A percentile compares a stretch with the other conserved stretches of the same genome.
phyloP scores from a whole-genome alignment of 2,888 invertebrate species.

The Caenorhabditis angaria region DNA sequence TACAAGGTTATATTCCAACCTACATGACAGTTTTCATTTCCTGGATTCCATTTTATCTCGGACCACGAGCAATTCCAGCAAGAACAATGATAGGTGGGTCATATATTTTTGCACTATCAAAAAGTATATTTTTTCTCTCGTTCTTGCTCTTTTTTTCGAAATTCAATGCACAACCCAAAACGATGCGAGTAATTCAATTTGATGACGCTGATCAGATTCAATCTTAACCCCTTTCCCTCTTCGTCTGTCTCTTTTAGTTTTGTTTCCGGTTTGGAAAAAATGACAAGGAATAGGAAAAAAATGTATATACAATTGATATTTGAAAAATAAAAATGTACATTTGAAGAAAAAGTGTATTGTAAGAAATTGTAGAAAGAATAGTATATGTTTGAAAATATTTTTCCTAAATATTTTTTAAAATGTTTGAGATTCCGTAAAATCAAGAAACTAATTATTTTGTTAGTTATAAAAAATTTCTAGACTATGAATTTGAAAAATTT shows the following conservation, averaged over 20 bases:
- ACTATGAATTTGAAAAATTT: no score
- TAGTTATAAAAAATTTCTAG: no score
- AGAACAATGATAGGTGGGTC: constrained; percentile 68
- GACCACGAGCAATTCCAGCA: constrained; percentile 69
- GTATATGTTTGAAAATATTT: no score
- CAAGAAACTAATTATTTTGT: no score
- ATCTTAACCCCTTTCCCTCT: not conserved
- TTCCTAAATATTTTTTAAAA: not conserved
- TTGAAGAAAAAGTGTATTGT: not conserved
- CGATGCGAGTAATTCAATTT: constrained; percentile 38
- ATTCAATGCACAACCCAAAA: constrained; percentile 7
- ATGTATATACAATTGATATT: not conserved
- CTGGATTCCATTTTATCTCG: constrained; percentile 72
- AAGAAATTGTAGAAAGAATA: no score
- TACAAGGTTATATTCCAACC: constrained; percentile 72
- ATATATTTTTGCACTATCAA: not conserved
- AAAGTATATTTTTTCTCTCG: constrained; percentile 3
- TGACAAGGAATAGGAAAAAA: constrained; percentile 7
- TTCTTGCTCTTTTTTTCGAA: not conserved
- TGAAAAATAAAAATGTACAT: not conserved
- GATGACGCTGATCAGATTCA: constrained; percentile 43
- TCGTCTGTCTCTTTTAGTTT: not conserved
- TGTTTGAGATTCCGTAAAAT: no score
- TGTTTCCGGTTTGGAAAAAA: not conserved
- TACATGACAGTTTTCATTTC: constrained; percentile 72